Evolutionary conservation across 2,888 invertebrate genomes (phyloP).

Genomic region (Unio pictorum): DNA sequence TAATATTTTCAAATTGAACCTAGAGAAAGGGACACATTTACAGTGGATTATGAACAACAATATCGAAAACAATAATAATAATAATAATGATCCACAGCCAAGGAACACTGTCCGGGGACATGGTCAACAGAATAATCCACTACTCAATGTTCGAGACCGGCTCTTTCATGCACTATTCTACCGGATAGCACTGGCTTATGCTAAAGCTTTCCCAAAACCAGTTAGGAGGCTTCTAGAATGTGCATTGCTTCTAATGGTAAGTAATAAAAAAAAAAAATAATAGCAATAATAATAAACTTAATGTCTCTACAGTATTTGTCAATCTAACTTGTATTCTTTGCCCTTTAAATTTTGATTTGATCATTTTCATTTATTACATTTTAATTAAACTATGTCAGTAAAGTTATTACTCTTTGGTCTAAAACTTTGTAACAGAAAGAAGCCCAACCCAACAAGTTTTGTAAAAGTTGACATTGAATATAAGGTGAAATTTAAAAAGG

Average conservation of each 20-base stretch:
- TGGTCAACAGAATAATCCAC: conserved; percentile 58
- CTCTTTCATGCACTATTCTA: conserved; percentile 95
- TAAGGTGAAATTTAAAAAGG: too few relatives aligned
- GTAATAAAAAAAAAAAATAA: background rate
- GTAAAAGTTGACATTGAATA: too few relatives aligned
- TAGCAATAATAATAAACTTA: too few relatives aligned
- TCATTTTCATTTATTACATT: too few relatives aligned
- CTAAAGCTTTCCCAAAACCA: conserved; percentile 87
- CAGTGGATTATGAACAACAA: conserved; percentile 14
- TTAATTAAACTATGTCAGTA: too few relatives aligned
- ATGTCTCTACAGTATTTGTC: too few relatives aligned
- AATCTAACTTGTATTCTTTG: too few relatives aligned
- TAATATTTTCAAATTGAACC: background rate
- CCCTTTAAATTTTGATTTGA: too few relatives aligned
- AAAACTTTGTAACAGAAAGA: too few relatives aligned
- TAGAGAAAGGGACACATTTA: background rate
- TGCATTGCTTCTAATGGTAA: conserved; percentile 83
- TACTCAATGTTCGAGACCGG: conserved; percentile 83
- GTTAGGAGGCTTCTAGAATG: conserved; percentile 88
- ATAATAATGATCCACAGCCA: conserved; percentile 22
- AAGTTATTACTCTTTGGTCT: too few relatives aligned
- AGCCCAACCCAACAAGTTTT: too few relatives aligned
- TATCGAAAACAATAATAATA: conserved; percentile 38
- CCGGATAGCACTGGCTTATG: conserved; percentile 92
- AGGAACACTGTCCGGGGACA: conserved; percentile 31